phyloP scores from a whole-genome alignment of 2,888 invertebrate genomes.

The Brachycybe producta region DNA sequence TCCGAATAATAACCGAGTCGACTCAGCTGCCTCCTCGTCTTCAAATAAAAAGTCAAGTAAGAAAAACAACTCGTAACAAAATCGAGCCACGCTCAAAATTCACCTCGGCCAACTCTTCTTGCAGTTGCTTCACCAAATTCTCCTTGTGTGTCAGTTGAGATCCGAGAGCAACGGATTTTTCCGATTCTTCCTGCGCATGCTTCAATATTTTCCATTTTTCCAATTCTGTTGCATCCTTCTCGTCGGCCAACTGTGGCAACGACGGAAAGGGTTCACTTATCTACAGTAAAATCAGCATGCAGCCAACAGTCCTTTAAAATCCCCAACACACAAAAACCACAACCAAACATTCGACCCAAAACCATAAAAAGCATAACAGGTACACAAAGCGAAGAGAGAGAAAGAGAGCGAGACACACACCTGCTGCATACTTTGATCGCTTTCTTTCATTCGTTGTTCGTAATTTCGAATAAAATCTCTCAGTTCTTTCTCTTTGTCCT shows the following conservation, averaged over 20 bases:
- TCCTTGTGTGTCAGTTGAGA: constrained; percentile 78
- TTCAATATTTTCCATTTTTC: constrained; percentile 77
- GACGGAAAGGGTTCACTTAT: too few species aligned
- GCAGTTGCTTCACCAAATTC: constrained; percentile 67
- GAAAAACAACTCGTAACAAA: background rate
- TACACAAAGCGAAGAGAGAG: too few species aligned
- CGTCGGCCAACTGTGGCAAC: constrained; percentile 40
- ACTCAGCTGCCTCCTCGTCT: constrained; percentile 59
- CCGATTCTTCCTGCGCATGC: constrained; percentile 80
- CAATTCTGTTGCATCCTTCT: constrained; percentile 61
- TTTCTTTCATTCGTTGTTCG: constrained; percentile 74
- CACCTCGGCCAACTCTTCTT: constrained; percentile 73
- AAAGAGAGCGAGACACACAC: constrained; percentile 26
- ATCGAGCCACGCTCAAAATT: background rate
- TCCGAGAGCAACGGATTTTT: constrained; percentile 69
- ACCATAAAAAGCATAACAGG: too few species aligned
- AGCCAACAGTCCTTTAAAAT: too few species aligned
- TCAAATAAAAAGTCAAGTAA: constrained; percentile 17
- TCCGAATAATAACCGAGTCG: constrained; percentile 61
- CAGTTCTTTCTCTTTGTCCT: constrained; percentile 86
- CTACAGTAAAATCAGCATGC: too few species aligned
- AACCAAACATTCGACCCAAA: too few species aligned
- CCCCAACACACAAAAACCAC: too few species aligned
- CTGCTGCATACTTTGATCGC: constrained; percentile 50
- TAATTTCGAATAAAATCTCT: constrained; percentile 88